These are phyloP conservation scores for Drosophila ananassae DNA, from an alignment of 1,140 invertebrate genomes.

Conservation along the genomic window DNA sequence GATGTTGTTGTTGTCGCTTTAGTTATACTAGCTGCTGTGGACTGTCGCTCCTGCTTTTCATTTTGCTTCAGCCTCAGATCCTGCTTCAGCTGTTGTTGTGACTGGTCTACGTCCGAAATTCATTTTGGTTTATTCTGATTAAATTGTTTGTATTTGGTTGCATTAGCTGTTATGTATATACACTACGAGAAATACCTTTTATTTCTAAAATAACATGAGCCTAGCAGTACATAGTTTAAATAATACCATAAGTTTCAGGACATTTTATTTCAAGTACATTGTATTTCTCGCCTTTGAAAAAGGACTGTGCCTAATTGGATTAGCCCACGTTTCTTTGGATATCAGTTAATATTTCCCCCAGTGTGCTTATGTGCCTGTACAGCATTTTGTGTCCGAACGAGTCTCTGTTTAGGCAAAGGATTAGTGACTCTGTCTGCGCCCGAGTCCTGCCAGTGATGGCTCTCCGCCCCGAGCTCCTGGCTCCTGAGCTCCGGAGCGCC, in stretches of 20 bases:
- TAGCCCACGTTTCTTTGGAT: not conserved
- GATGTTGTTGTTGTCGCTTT: constrained; percentile 28
- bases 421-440: constrained; percentile 60
- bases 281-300: no score
- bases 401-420: constrained; percentile 59
- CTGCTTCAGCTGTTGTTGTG: constrained; percentile 28
- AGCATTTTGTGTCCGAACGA: constrained; percentile 31
- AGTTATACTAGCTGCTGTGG: not conserved
- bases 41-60: not conserved
- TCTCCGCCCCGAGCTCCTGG: not conserved
- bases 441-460: constrained; percentile 25
- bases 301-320: not conserved
- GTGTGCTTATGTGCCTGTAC: constrained; percentile 37
- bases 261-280: not conserved
- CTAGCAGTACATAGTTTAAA: not conserved
- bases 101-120: constrained; percentile 58
- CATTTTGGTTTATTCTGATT: constrained; percentile 79
- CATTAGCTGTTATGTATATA: constrained; percentile 59
- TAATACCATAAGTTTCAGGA: not conserved
- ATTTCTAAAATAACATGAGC: not conserved
- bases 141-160: constrained; percentile 80
- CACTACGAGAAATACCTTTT: constrained; percentile 1
- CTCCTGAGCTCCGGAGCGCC: constrained; percentile 1
- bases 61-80: not conserved
- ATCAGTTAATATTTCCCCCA: not conserved